Conservation (phyloP, 2,797 vertebrate species). For the Pseudochirops cupreus region DNA sequence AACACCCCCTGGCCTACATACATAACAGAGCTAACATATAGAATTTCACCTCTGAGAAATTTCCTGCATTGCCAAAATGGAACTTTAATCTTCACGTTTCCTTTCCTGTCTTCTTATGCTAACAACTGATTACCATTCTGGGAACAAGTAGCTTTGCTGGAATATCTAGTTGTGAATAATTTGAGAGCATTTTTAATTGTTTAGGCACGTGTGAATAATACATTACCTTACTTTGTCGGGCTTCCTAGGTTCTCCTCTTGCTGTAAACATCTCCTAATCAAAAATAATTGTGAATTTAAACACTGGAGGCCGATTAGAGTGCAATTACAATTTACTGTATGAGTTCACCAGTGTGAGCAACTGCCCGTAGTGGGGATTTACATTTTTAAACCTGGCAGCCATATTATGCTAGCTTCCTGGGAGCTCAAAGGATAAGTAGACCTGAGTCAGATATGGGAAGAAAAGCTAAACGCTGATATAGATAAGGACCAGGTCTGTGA, state of each 20-base stretch:
- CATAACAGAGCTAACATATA: background rate
- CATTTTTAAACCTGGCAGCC: background rate
- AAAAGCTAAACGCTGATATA: background rate
- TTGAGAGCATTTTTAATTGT: constrained; percentile 71
- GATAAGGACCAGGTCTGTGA: background rate
- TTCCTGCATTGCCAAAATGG: constrained; percentile 52
- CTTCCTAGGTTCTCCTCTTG: constrained; percentile 33
- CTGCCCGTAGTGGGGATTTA: background rate
- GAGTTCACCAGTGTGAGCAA: background rate
- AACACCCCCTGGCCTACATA: background rate
- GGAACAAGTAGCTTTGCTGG: constrained; percentile 60
- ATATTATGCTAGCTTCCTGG: background rate
- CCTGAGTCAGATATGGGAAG: background rate
- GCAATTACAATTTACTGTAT: constrained; percentile 13
- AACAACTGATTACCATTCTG: constrained; percentile 58
- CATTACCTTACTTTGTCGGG: constrained; percentile 54
- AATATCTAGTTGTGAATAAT: constrained; percentile 65
- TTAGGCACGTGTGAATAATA: constrained; percentile 60
- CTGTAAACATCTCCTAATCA: constrained; percentile 63
- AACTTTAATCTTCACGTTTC: constrained; percentile 52
- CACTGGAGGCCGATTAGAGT: constrained; percentile 49
- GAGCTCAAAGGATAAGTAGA: background rate
- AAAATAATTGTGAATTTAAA: constrained; percentile 59
- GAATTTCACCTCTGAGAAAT: constrained; percentile 68
- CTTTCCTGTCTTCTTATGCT: constrained; percentile 56